Evolutionary conservation across 2,113 vertebrate genomes (phyloP).

Genomic region (Varanus salvator): DNA sequence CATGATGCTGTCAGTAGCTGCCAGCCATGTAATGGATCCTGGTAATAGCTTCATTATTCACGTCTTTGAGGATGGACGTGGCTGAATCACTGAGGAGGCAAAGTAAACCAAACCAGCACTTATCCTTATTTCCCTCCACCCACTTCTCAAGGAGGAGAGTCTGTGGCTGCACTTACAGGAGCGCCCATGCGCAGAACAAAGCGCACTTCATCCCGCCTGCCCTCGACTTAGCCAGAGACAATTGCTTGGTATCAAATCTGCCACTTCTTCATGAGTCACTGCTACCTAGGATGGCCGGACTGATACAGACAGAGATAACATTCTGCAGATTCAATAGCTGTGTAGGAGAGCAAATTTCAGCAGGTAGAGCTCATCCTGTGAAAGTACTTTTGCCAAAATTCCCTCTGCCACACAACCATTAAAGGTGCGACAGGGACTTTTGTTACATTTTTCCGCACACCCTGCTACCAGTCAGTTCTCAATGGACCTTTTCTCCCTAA

Average conservation of each 20-base stretch:
- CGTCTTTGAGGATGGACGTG: slow-evolving; percentile 38
- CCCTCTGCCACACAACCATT: too few relatives aligned
- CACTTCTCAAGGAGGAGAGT: slow-evolving; percentile 17
- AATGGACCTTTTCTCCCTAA: neutral
- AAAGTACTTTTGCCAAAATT: too few relatives aligned
- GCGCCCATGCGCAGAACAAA: neutral
- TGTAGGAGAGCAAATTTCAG: too few relatives aligned
- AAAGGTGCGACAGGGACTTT: too few relatives aligned
- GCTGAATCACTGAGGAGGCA: slow-evolving; percentile 55
- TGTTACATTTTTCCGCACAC: too few relatives aligned
- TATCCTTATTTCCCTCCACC: neutral
- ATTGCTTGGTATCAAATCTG: neutral
- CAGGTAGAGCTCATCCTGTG: too few relatives aligned
- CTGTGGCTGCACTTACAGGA: neutral
- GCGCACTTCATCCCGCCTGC: neutral
- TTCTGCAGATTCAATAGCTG: too few relatives aligned
- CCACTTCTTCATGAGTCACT: neutral
- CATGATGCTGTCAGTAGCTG: slow-evolving; percentile 13
- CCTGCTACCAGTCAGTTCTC: neutral
- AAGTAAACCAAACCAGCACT: neutral
- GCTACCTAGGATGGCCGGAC: neutral
- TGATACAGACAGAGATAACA: too few relatives aligned
- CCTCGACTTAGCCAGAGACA: neutral
- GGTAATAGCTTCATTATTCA: slow-evolving; percentile 63
- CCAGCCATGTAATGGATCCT: slow-evolving; percentile 34